Conservation (phyloP, 2,888 invertebrate genomes). For the Drosophila eohydei region DNA sequence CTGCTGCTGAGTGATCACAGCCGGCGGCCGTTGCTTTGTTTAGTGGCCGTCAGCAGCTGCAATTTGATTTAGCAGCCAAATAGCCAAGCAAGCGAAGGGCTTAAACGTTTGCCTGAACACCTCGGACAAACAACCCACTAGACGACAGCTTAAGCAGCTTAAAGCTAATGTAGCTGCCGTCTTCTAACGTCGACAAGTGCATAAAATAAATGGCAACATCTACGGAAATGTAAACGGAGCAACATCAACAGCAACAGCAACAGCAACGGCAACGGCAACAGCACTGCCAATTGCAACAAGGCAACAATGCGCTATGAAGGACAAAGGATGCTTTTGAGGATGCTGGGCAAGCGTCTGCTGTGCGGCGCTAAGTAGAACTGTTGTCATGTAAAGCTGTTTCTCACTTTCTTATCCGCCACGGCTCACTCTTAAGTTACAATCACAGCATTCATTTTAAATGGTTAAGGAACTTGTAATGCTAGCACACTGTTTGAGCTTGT, state of each 20-base stretch:
- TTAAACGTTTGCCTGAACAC: neutral
- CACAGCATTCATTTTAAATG: slow-evolving; percentile 15
- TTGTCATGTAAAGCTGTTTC: slow-evolving; percentile 1
- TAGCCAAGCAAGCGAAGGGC: slow-evolving; percentile 7
- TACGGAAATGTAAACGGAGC: slow-evolving; percentile 15
- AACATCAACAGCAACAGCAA: slow-evolving; percentile 10
- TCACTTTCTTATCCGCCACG: neutral
- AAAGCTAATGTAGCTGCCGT: slow-evolving; percentile 14
- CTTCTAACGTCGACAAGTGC: slow-evolving; percentile 16
- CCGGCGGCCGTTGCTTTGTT: slow-evolving; percentile 26
- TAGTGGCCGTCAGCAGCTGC: slow-evolving; percentile 21
- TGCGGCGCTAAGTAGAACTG: slow-evolving; percentile 9
- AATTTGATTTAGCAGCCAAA: slow-evolving; percentile 35
- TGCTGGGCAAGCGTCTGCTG: slow-evolving; percentile 1
- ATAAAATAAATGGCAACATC: slow-evolving; percentile 31
- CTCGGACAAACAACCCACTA: neutral
- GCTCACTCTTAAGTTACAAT: neutral
- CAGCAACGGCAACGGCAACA: neutral
- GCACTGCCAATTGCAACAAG: neutral
- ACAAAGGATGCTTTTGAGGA: slow-evolving; percentile 8
- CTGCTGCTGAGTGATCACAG: slow-evolving; percentile 4
- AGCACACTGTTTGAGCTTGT: neutral
- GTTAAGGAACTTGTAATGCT: neutral
- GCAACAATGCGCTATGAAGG: slow-evolving; percentile 4
- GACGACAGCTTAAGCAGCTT: slow-evolving; percentile 19